A percentile compares a stretch with the other conserved stretches of the same genome.
These are phyloP conservation scores for Copidosoma aretas DNA, from an alignment of 2,888 invertebrate species.

Conservation along the genomic window DNA sequence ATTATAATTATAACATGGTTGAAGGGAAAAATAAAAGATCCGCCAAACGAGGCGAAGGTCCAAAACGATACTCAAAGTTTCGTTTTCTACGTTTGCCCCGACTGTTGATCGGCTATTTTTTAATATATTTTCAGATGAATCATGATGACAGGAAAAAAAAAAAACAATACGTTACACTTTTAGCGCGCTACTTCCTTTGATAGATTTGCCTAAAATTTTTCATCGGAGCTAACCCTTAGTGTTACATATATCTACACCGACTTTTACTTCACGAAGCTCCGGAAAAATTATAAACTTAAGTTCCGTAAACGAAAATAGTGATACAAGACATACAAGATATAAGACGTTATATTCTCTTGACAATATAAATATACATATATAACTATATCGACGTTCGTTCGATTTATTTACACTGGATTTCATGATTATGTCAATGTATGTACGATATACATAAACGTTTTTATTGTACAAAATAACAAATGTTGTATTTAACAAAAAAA, in stretches of 20 bases:
- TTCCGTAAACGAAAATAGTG: constrained; percentile 15
- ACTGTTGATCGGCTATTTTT: not conserved
- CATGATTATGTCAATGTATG: too few relatives aligned
- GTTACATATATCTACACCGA: not conserved
- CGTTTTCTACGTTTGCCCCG: constrained; percentile 15
- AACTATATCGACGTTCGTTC: constrained; percentile 21
- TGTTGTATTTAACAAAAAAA: constrained; percentile 1
- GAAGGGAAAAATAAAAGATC: too few relatives aligned
- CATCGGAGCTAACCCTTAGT: constrained; percentile 1
- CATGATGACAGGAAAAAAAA: constrained; percentile 6
- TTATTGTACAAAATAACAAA: constrained; percentile 1
- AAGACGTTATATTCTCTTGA: too few relatives aligned
- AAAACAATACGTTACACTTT: not conserved
- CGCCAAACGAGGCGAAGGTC: constrained; percentile 11
- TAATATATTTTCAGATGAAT: too few relatives aligned
- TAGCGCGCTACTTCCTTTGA: constrained; percentile 37
- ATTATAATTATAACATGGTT: constrained; percentile 3
- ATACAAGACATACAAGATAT: constrained; percentile 1
- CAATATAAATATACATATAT: too few relatives aligned
- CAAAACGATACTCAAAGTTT: constrained; percentile 16
- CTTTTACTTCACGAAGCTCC: not conserved
- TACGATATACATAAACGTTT: not conserved
- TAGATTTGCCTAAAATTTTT: constrained; percentile 35
- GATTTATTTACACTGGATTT: not conserved
- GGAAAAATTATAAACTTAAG: constrained; percentile 26